A percentile compares a stretch with the other conserved stretches of the same genome.
These are phyloP conservation scores for Atractosteus spatula DNA, from an alignment of 2,113 vertebrate genomes.

Conservation along the genomic window DNA sequence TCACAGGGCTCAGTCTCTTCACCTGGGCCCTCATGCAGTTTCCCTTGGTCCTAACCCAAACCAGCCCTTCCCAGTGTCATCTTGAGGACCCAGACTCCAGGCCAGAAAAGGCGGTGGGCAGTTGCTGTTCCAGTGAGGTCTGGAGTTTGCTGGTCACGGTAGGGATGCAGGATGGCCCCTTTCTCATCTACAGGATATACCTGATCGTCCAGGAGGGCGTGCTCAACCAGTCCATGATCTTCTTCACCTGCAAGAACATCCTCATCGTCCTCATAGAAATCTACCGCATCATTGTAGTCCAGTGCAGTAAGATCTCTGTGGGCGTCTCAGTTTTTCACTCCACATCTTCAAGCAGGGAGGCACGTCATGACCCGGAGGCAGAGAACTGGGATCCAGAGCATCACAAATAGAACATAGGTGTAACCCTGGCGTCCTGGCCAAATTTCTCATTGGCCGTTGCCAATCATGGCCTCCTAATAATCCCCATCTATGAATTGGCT, in stretches of 20 bases:
- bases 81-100: background rate
- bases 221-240: constrained; percentile 72
- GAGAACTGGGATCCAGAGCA: constrained; percentile 1
- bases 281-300: constrained; percentile 63
- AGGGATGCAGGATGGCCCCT: constrained; percentile 65
- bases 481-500: too few relatives aligned
- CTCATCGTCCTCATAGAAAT: constrained; percentile 65
- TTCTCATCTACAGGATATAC: constrained; percentile 65
- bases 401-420: too few relatives aligned
- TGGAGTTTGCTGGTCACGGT: constrained; percentile 66
- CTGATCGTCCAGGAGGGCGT: constrained; percentile 59
- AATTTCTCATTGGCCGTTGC: too few relatives aligned
- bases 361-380: background rate
- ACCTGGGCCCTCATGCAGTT: constrained; percentile 72
- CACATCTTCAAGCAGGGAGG: background rate
- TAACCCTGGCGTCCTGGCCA: too few relatives aligned
- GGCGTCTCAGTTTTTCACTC: background rate
- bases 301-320: constrained; percentile 37
- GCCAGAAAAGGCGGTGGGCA: background rate
- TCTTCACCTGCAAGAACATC: constrained; percentile 73
- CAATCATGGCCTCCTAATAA: too few relatives aligned
- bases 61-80: constrained; percentile 19
- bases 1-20: constrained; percentile 60
- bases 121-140: constrained; percentile 55
- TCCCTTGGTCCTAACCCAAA: constrained; percentile 66